Conservation (phyloP, 2,797 vertebrate species). For the Falco columbarius region DNA sequence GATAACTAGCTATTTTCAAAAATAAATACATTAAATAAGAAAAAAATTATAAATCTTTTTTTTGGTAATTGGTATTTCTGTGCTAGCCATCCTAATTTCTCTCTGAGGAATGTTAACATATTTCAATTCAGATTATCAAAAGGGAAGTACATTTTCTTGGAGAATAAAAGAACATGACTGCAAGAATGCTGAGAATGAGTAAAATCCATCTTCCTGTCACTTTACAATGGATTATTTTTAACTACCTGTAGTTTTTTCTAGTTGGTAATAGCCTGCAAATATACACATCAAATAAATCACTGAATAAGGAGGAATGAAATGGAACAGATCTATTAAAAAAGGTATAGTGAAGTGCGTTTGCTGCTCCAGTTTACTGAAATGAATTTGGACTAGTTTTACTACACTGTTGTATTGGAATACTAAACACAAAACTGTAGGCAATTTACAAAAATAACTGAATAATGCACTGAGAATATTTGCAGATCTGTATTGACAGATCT, state of each 20-base stretch:
- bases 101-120: neutral
- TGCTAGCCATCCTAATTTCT: neutral
- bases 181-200: neutral
- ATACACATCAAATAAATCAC: neutral
- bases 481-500: neutral
- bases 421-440: neutral
- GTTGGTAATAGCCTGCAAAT: neutral
- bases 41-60: neutral
- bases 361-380: neutral
- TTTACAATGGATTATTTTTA: neutral
- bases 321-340: neutral
- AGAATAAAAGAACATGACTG: neutral
- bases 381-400: neutral
- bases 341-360: neutral
- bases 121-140: neutral
- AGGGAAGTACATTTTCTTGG: neutral
- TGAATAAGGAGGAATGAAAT: conserved; percentile 19
- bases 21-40: neutral
- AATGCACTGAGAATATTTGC: neutral
- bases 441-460: neutral
- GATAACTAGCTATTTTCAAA: neutral
- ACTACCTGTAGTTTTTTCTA: neutral
- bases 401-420: neutral
- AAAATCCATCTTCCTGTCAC: conserved; percentile 45
- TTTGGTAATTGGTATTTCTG: neutral